A percentile compares a stretch with the other conserved stretches of the same genome.
phyloP scores from a whole-genome alignment of 2,888 invertebrate species.

The Tineola bisselliella region DNA sequence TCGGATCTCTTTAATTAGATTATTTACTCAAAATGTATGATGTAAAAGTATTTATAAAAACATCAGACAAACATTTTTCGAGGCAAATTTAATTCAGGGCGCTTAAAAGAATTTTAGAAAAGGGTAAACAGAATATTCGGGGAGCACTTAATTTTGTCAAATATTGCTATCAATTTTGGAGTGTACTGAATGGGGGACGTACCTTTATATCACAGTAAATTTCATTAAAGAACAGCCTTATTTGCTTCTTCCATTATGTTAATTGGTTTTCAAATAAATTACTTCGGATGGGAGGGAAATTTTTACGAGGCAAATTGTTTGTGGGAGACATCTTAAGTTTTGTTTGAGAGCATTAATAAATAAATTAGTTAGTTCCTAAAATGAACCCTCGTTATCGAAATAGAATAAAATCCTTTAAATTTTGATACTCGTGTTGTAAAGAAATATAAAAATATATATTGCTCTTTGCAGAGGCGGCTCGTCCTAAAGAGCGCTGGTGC shows the following conservation, averaged over 20 bases:
- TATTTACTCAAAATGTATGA: neutral
- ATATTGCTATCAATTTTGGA: constrained; percentile 6
- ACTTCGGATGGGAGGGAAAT: neutral
- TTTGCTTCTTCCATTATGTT: constrained; percentile 13
- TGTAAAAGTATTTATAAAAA: neutral
- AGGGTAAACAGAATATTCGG: neutral
- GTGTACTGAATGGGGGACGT: neutral
- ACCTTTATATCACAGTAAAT: constrained; percentile 10
- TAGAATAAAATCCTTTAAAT: too few relatives aligned
- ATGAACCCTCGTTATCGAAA: neutral
- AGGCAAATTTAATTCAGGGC: neutral
- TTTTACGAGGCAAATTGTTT: constrained; percentile 8
- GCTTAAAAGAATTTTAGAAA: constrained; percentile 2
- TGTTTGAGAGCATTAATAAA: neutral
- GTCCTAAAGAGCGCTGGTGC: too few relatives aligned
- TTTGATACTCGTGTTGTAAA: too few relatives aligned
- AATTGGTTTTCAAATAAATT: constrained; percentile 13
- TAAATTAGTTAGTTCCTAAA: neutral
- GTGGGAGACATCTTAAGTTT: neutral
- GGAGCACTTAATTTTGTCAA: neutral
- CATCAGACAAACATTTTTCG: neutral
- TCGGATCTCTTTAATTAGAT: neutral
- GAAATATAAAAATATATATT: too few relatives aligned
- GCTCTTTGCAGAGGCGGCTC: too few relatives aligned
- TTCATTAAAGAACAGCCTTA: constrained; percentile 12